Evolutionary conservation across 2,888 invertebrate genomes (phyloP), one percentile per base, ranked within the genome.

Genomic region (Acheta domesticus): DNA sequence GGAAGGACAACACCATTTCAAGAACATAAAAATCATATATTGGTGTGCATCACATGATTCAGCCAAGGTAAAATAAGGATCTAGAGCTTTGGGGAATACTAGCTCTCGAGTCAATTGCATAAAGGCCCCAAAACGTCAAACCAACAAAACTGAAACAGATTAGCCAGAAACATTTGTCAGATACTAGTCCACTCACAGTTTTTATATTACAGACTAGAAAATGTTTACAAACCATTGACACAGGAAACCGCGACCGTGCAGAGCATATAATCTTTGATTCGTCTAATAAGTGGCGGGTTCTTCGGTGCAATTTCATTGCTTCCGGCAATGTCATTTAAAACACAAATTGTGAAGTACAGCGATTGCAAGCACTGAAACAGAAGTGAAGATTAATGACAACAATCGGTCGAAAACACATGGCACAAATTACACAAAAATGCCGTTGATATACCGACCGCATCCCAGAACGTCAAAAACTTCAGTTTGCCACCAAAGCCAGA

Each of bases 31-130:
- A 16, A 95, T 88, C 85, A 96, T 83, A 97, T 94, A 85, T 94
- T 93, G 19, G 97, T 96, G 87, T 97, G 97, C 92, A 96, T 93
- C 2, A 94, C 89, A 88, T 98, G 98, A 86, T 98, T 98, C 80
- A 98, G 88, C 98, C 97, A 98, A 78, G 88, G 98, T 98, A 84
- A 97, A 97, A 84, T 93, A 94, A 20, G 90, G 88, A 85, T 97
- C 97, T 83, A 98, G 86, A 49, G 91, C 91, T 86, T 91, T 92
- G 0, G 98, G 98, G 84, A 96, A 92, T 74, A 98, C 95, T 79
- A 98, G 88, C 86, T 97, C 96, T 83, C 98, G 91, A 85, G n/a
- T 98, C 96, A 76, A 97, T 91, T 79, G 92, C 91, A 89, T 95
- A 97, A 73, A 98, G 88, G 0, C 91, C 91, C 98, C 98, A 98